phyloP scores from a whole-genome alignment of 2,113 vertebrate genomes.

The Aleadryas rufinucha region DNA sequence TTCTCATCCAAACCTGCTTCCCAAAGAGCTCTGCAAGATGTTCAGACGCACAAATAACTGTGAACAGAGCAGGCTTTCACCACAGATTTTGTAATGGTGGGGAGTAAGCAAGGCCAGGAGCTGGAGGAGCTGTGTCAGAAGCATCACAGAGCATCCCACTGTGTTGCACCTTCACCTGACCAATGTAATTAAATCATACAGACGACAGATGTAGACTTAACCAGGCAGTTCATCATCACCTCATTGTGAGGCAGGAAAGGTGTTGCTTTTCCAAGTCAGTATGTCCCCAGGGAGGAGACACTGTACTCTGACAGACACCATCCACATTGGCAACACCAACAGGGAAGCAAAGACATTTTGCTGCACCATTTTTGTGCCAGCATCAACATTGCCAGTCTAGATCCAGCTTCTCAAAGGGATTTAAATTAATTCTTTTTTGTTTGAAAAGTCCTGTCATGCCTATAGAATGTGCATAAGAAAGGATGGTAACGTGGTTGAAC shows the following conservation, averaged over 20 bases:
- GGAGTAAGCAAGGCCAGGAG: background rate
- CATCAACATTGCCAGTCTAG: background rate
- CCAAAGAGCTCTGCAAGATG: background rate
- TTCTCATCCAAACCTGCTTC: background rate
- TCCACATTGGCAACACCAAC: background rate
- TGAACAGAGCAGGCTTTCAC: background rate
- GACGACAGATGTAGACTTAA: background rate
- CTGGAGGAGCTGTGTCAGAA: background rate
- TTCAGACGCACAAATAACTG: background rate
- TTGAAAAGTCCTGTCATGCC: background rate
- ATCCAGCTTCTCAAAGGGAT: background rate
- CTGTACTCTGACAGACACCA: background rate
- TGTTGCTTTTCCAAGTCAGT: background rate
- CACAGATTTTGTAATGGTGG: background rate
- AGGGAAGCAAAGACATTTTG: background rate
- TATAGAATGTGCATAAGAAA: background rate
- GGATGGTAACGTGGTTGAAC: background rate
- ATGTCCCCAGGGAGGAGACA: background rate
- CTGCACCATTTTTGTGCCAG: background rate
- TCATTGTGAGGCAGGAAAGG: background rate
- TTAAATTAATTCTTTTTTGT: background rate
- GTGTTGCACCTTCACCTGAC: background rate
- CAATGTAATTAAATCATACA: background rate
- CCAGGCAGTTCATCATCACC: background rate
- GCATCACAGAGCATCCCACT: background rate